These are phyloP conservation scores for Agriopis aurantiaria DNA, from an alignment of 2,888 invertebrate species.

Conservation along the genomic window DNA sequence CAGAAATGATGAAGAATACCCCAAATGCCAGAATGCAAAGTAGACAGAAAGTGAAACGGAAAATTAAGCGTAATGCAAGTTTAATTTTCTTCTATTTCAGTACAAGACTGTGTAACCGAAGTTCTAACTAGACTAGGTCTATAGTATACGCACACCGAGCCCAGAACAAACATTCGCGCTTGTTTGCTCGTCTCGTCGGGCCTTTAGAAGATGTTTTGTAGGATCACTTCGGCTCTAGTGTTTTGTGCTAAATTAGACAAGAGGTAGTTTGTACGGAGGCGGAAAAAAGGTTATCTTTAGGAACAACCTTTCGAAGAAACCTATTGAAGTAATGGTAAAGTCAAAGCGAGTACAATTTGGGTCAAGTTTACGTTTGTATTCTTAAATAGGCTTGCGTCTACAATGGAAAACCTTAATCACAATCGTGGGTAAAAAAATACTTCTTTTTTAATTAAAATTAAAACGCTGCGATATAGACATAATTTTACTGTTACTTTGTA, in stretches of 20 bases:
- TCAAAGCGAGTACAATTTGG: neutral
- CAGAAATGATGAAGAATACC: too few species aligned
- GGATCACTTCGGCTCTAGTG: constrained; percentile 34
- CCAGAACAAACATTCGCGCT: constrained; percentile 59
- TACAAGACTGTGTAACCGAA: constrained; percentile 1
- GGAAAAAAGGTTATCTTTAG: constrained; percentile 7
- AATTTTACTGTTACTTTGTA: too few species aligned
- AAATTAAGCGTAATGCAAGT: too few species aligned
- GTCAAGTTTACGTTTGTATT: neutral
- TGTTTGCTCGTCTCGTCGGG: constrained; percentile 53
- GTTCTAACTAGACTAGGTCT: neutral
- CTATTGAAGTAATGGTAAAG: neutral
- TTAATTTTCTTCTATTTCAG: neutral
- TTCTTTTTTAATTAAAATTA: too few species aligned
- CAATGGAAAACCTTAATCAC: too few species aligned
- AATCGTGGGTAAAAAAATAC: too few species aligned
- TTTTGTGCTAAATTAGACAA: constrained; percentile 29
- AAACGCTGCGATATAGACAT: too few species aligned
- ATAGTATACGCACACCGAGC: constrained; percentile 41
- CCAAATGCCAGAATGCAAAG: too few species aligned
- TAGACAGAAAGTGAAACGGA: too few species aligned
- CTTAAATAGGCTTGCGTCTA: too few species aligned
- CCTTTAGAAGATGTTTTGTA: constrained; percentile 53
- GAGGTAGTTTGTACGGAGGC: constrained; percentile 6
- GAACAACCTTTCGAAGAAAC: neutral